Evolutionary conservation across 1,140 invertebrate species (phyloP), one percentile per base, ranked within the genome.

Genomic region (Bradysia coprophila): DNA sequence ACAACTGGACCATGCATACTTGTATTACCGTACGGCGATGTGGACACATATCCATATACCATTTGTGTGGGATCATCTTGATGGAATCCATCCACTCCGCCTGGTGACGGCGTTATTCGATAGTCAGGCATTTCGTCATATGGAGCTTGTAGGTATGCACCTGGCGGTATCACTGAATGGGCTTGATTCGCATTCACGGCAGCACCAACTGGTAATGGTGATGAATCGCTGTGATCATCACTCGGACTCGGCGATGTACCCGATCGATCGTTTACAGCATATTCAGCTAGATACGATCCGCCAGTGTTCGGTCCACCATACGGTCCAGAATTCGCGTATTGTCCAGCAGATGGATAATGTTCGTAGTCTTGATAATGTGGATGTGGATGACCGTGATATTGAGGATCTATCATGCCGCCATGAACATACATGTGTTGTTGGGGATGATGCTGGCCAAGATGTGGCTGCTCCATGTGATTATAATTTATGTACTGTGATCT

Each of bases 71-170:
- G 61, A 47, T 76, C 73, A 47, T 76, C 75, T n/a, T 50, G 42
- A 41, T 56, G 61, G 31, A 54, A 55, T 13, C 23, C 38, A 43
- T 13, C 48, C 49, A 48, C 65, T 66, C 69, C 71, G 43, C 74
- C 77, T 13, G 78, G 73, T 49, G 76, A 75, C 28, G 76, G 71
- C 46, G 78, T 76, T 47, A 79, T 69, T 43, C 75, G 66, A 61
- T 81, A 83, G 54, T 80, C 75, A 47, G 72, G 67, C 46, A 74
- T 65, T 54, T 74, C 75, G 47, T 68, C 66, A 13, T 66, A 63
- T n/a, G 59, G 53, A 9, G 61, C 51, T 44, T 61, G 45, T 45
- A 60, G 60, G 19, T 54, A 47, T 19, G 50, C 47, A 45, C 49
- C 55, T 6, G 53, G 49, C 45, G 41, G 41, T 21, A 42, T 19